phyloP scores from a whole-genome alignment of 2,797 vertebrate genomes.

The Enteromius paludinosus region DNA sequence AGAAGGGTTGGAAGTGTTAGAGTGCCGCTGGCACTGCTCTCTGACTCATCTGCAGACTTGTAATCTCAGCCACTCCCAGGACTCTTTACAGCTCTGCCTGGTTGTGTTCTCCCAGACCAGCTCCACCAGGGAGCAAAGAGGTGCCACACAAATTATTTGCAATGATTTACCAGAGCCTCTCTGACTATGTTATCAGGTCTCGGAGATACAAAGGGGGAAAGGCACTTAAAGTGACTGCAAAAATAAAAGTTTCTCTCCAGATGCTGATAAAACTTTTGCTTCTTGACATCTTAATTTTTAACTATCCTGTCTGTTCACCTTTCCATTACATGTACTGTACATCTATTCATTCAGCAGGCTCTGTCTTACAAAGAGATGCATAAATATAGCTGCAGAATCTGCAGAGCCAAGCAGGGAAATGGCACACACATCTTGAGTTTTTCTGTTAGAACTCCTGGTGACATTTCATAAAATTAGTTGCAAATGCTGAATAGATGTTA shows the following conservation, averaged over 20 bases:
- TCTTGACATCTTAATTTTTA: neutral
- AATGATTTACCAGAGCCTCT: conserved; percentile 35
- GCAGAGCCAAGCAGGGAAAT: neutral
- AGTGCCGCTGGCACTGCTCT: neutral
- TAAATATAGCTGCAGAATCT: neutral
- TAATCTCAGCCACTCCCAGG: conserved; percentile 4
- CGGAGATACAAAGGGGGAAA: neutral
- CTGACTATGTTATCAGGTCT: conserved; percentile 2
- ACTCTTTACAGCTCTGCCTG: conserved; percentile 18
- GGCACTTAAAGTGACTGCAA: conserved; percentile 12
- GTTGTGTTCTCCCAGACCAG: conserved; percentile 24
- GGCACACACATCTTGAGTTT: neutral
- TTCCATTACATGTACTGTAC: neutral
- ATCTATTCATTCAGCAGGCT: neutral
- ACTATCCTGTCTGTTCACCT: neutral
- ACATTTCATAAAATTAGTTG: neutral
- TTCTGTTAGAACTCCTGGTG: neutral
- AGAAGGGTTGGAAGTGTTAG: neutral
- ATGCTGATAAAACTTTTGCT: neutral
- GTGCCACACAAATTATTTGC: conserved; percentile 27
- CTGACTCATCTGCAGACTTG: conserved; percentile 31
- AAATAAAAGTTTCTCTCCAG: neutral
- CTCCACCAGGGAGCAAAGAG: conserved; percentile 25
- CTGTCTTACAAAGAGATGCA: neutral
- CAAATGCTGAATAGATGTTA: neutral